These are phyloP conservation scores for Tautogolabrus adspersus DNA, from an alignment of 2,113 vertebrate species.

Conservation along the genomic window DNA sequence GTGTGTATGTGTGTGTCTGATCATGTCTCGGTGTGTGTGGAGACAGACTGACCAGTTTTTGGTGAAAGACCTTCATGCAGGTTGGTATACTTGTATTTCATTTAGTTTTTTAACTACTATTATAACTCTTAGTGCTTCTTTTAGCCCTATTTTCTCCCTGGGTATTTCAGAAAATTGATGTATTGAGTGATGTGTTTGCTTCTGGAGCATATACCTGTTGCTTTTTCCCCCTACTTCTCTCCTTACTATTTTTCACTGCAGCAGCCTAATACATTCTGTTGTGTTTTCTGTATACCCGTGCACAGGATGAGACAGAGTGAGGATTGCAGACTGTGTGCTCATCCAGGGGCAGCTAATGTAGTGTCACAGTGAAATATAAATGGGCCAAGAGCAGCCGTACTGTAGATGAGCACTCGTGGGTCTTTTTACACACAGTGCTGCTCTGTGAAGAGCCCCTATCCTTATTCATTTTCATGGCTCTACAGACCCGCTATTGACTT, in stretches of 20 bases:
- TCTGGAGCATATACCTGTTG: conserved; percentile 16
- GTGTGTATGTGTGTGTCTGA: conserved; percentile 40
- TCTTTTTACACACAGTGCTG: conserved; percentile 56
- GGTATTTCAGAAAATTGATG: not conserved
- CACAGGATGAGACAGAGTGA: conserved; percentile 23
- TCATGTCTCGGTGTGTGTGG: conserved; percentile 53
- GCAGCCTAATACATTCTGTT: conserved; percentile 7
- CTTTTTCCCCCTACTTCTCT: conserved; percentile 13
- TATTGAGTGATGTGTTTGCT: conserved; percentile 24
- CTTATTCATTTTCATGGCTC: conserved; percentile 71
- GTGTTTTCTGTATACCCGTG: conserved; percentile 42
- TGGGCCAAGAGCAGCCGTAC: conserved; percentile 64
- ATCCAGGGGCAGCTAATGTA: conserved; percentile 71
- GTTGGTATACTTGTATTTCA: conserved; percentile 7
- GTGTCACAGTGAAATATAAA: conserved; percentile 76
- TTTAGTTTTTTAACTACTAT: not conserved
- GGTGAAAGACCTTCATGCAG: conserved; percentile 62
- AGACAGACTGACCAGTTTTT: conserved; percentile 60
- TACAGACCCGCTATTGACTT: conserved; percentile 68
- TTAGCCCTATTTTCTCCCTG: not conserved
- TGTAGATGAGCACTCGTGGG: conserved; percentile 70
- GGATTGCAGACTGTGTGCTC: conserved; percentile 53
- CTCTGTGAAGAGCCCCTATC: conserved; percentile 68
- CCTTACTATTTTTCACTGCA: conserved; percentile 2
- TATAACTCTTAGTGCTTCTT: not conserved